Conservation (phyloP, 2,113 vertebrate species). For the Toxotes chatareus region DNA sequence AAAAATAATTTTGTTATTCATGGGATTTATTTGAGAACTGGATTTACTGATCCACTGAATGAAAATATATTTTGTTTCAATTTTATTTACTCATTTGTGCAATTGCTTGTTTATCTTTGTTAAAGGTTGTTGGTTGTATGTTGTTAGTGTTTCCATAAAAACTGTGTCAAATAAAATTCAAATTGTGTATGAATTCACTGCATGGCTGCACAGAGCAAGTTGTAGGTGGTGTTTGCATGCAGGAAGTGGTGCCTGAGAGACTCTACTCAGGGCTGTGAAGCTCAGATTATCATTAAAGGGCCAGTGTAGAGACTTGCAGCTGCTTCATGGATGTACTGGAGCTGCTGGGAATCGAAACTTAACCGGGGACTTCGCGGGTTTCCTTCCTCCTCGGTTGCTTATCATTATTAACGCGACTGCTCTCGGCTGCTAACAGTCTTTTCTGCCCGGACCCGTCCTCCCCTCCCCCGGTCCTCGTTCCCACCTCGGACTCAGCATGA, state of each 20-base stretch:
- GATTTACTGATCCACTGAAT: no score
- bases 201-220: no score
- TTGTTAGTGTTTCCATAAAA: neutral
- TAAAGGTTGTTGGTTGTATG: neutral
- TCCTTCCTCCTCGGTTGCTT: neutral
- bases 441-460: no score
- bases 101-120: no score
- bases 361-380: neutral
- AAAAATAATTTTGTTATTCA: no score
- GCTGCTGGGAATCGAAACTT: slow-evolving; percentile 69
- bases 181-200: no score
- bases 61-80: no score
- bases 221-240: neutral
- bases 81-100: no score
- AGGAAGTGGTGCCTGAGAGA: slow-evolving; percentile 21
- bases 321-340: neutral
- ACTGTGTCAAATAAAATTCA: neutral
- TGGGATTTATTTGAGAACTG: no score
- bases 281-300: neutral
- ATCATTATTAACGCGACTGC: neutral
- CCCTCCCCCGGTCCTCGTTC: no score
- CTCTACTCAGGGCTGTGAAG: neutral
- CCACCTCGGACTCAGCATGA: neutral
- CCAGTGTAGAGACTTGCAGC: neutral
- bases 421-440: no score